These are phyloP conservation scores for Tanypteryx hageni DNA, from an alignment of 2,888 invertebrate genomes.

Conservation along the genomic window DNA sequence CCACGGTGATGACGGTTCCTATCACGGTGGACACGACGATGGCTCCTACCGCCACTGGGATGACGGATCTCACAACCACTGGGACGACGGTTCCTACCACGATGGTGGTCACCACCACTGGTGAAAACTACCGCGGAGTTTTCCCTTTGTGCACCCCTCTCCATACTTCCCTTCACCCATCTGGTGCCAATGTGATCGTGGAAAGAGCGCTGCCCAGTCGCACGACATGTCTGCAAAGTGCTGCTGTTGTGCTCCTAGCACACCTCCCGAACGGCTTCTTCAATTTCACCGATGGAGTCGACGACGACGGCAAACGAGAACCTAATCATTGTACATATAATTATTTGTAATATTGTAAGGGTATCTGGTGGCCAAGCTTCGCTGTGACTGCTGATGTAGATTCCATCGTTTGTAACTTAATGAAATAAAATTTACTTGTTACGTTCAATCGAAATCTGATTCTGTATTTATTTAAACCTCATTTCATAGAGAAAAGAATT, in stretches of 20 bases:
- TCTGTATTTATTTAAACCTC: background rate
- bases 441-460: background rate
- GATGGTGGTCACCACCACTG: conserved; percentile 34
- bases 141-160: background rate
- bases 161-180: background rate
- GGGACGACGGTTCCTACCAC: background rate
- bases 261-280: background rate
- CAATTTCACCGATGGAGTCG: background rate
- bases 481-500: background rate
- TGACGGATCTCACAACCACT: conserved; percentile 2
- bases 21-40: background rate
- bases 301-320: background rate
- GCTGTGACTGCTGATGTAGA: background rate
- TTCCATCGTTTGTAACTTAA: background rate
- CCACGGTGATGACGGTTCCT: conserved; percentile 27
- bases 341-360: background rate
- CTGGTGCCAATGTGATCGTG: background rate
- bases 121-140: background rate
- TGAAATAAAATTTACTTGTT: background rate
- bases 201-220: background rate
- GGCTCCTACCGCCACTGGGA: conserved; percentile 38
- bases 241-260: background rate
- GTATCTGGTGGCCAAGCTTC: background rate
- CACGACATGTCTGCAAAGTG: background rate
- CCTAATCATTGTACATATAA: background rate